Evolutionary conservation across 2,797 vertebrate species (phyloP), one percentile per base, ranked within the genome.

Genomic region (Chromis chromis): DNA sequence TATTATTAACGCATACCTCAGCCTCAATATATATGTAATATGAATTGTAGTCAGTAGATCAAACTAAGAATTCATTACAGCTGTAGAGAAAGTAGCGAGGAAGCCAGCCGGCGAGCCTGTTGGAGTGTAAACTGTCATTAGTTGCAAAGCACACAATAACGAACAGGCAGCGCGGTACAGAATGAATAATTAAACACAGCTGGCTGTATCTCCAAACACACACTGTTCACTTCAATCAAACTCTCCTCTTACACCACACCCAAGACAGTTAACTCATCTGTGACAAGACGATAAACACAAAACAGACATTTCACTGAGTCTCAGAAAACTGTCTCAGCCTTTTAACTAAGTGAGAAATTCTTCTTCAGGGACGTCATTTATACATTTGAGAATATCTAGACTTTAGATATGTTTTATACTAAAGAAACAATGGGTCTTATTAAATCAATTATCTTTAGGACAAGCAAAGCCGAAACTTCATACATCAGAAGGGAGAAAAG

Each of bases 111-210:
- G 63, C 60, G 21, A 12, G 24, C 6, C 22, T 46, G 53, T 5
- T 57, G 28, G 46, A 57, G 67, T 62, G 42, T 81, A 48, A 79
- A 66, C 76, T 77, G 68, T 85, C 72, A 66, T 81, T 84, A 64
- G 60, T 68, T 60, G 55, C 70, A 81, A 69, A 70, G 62, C 27
- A 57, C 31, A 70, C 76, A 82, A 64, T 83, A 76, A 79, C 62
- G 62, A 84, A 74, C 60, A 77, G 74, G 54, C 73, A 77, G 71
- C 72, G 63, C 49, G 25, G 65, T 61, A 52, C 36, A 70, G 58
- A 67, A 60, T 95, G 56, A 94, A 95, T 94, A 89, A 95, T 94
- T 94, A 61, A 95, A 82, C 69, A 83, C 74, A 70, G 79, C 67
- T 71, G 86, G 70, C 84, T 88, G 67, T 59, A 67, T 84, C 46